Base-by-base conservation (phyloP, 2,888 invertebrate genomes). In the Diplazon laetatorius region DNA sequence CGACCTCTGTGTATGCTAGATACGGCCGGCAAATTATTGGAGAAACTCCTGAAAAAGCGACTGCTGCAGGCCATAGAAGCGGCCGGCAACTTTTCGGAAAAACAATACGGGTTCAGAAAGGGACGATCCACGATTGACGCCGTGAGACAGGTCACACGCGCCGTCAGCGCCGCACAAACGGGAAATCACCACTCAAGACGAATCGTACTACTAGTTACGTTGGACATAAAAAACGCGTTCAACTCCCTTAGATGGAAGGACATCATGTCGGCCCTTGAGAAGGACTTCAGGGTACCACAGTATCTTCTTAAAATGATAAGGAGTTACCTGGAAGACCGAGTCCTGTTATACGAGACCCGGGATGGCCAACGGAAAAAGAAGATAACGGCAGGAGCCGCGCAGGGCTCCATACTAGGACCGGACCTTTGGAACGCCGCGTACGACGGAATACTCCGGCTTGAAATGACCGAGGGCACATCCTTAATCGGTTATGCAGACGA, bases 21-120 rank as follows among this genome's bases (percentile, higher is more conserved):
- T 6, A 30, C 30, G 30, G 6, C 30, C 2, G 30, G 30, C 4
- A 30, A 30, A 30, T 6, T 30, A 4, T n/a, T 83, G 10, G 87
- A 88, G 65, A 81, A 82, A 57, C 4, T 87, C 12, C 55, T 86
- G 39, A 80, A 80, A 20, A 46, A 37, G 18, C 81, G 86, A 62
- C 46, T 88, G 20, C n/a, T 52, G 9, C 46, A 68, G 25, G 63
- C 76, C 35, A 35, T 85, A 2, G 81, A 77, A 46, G 68, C 60
- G 22, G 57, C 48, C 20, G 74, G 74, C 10, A 48, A 18, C 9
- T 10, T 68, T 1, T 35, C 42, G 2, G 42, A 65, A 2, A 68
- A n/a, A 20, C 74, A 74, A 16, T 57, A 72, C 16, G 82, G 79
- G 0, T 63, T 62, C 14, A 59, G 85, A n/a, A 72, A 50, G 10